Conservation (phyloP, 92 coral and sea anemone genomes). For the Plumapathes pennacea region DNA sequence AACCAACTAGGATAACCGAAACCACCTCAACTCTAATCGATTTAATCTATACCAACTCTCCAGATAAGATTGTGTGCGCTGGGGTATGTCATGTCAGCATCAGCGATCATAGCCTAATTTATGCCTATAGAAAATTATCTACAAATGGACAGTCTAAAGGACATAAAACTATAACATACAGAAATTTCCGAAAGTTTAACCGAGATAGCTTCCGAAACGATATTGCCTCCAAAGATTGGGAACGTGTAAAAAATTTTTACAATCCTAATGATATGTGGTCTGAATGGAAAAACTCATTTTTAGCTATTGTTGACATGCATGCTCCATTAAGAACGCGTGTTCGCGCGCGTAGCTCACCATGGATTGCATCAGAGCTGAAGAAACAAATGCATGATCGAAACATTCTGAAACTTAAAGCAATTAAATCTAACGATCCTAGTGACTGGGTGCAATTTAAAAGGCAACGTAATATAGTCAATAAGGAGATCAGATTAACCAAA, state of each 20-base stretch:
- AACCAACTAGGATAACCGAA: constrained; percentile 17
- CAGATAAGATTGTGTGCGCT: constrained; percentile 15
- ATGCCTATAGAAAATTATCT: constrained; percentile 28
- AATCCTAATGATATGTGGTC: constrained; percentile 45
- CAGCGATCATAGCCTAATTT: constrained; percentile 35
- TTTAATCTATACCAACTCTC: constrained; percentile 17
- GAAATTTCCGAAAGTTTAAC: constrained; percentile 26
- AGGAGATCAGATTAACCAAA: constrained; percentile 18
- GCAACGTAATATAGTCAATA: constrained; percentile 36
- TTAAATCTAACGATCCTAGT: not conserved
- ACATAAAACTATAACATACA: constrained; percentile 16
- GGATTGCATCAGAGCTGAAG: constrained; percentile 15
- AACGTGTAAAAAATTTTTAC: constrained; percentile 10
- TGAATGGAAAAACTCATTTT: constrained; percentile 41
- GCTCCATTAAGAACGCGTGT: constrained; percentile 18
- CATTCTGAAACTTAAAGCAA: not conserved
- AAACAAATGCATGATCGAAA: constrained; percentile 21
- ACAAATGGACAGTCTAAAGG: not conserved
- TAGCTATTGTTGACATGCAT: constrained; percentile 32
- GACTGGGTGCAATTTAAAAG: not conserved
- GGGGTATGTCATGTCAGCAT: constrained; percentile 16
- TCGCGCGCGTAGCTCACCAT: constrained; percentile 4
- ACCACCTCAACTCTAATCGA: constrained; percentile 17
- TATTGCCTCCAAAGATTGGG: constrained; percentile 44
- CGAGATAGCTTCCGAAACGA: constrained; percentile 8